Evolutionary conservation across 2,113 vertebrate species (phyloP), one percentile per base, ranked within the genome.

Genomic region (Trinectes maculatus): DNA sequence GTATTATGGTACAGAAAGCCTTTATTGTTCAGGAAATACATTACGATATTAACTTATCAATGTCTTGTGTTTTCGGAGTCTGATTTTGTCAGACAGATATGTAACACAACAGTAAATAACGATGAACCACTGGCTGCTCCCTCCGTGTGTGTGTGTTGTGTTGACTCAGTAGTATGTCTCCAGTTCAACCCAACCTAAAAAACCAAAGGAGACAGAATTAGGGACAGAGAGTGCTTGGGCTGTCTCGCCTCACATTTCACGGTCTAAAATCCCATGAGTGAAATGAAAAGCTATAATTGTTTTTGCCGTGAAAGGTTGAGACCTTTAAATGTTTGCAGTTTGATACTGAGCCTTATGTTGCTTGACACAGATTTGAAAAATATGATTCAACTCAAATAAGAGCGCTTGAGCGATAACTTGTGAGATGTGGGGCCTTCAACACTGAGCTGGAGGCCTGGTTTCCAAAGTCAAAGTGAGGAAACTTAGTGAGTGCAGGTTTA

Each of bases 101-200:
- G 84, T 87, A 90, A 88, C 86, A 86, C 81, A 71, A 81, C 77
- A 84, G 82, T 51, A 77, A 80, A 88, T 69, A 71, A 82, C 19
- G 73, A 63, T 48, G 53, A 57, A 80, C 77, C 48, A 59, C 44
- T 69, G 74, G 66, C 66, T 44, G 51, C 47, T 21, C 40, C 31
- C 47, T 8, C 8, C 78, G 51, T 6, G 18, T 61, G 54, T 47
- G 12, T n/a, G 59, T 43, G 53, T 55, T 11, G 57, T 19, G 48
- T 26, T 18, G 54, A 58, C 80, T 93, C 88, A 96, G 89, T 95
- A 95, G 89, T 95, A 96, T 0, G 94, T 95, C 74, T 96, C 94
- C 46, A 43, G 64, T 68, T 95, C 94, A 85, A 96, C 86, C 94
- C 95, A 96, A 64, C 94, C 94, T 96, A 52, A 49, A 53, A 74